Conservation (phyloP, 2,888 invertebrate genomes). For the Eupsilia transversa region DNA sequence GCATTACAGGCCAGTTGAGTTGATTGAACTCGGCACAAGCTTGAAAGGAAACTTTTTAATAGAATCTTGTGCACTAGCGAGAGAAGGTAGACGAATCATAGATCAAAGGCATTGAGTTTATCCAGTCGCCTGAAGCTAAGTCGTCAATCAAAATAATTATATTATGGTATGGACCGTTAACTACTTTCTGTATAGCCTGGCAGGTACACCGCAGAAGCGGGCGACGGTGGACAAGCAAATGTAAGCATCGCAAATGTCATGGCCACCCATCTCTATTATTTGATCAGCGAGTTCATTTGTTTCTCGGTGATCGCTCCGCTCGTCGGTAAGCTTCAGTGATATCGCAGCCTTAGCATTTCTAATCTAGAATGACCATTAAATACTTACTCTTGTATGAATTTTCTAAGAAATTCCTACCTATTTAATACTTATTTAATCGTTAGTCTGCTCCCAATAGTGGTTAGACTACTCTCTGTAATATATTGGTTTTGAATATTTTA, state of each 20-base stretch:
- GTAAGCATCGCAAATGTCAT: not conserved
- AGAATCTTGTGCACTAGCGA: not conserved
- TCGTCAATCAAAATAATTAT: conserved; percentile 12
- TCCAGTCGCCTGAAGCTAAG: conserved; percentile 20
- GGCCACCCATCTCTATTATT: not conserved
- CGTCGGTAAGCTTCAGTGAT: not conserved
- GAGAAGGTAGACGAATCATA: not conserved
- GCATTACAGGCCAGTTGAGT: conserved; percentile 19
- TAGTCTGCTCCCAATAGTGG: conserved; percentile 13
- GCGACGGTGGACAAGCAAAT: not conserved
- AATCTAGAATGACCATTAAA: conserved; percentile 9
- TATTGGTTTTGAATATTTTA: conserved; percentile 7
- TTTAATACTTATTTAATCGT: not conserved
- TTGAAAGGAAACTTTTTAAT: conserved; percentile 25
- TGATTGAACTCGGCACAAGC: conserved; percentile 22
- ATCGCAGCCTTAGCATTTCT: not conserved
- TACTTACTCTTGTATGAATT: not conserved
- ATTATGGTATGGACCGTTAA: conserved; percentile 16
- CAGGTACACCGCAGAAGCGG: not conserved
- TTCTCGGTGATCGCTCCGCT: not conserved
- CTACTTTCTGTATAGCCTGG: conserved; percentile 5
- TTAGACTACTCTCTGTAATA: not conserved
- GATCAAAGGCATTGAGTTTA: not conserved
- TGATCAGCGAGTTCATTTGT: not conserved
- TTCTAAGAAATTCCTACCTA: conserved; percentile 5